Evolutionary conservation across 1,140 invertebrate genomes (phyloP), one percentile per base, ranked within the genome.

Genomic region (Trissolcus basalis): DNA sequence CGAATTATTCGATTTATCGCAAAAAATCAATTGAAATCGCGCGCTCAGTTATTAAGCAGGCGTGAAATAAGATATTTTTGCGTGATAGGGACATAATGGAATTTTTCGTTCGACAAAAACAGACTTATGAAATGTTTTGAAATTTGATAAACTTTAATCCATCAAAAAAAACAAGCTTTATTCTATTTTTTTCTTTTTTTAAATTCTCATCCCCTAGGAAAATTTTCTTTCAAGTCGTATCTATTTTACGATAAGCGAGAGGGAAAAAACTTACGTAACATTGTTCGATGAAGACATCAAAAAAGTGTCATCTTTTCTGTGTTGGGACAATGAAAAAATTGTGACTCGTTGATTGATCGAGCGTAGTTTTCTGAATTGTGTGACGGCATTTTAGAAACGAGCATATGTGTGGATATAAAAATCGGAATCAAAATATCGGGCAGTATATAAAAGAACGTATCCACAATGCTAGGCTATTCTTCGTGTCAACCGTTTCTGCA

Each of bases 351-450:
- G 48, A 71, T 56, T 43, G 63, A 69, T 60, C 45, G 55, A 60
- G 50, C 39, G 50, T 15, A n/a, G 12, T 13, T 50, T 41, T 39
- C 9, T 4, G 9, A 39, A 8, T 11, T 11, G 3, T 39, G 9
- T 39, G 19, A 27, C 36, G 9, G 36, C n/a, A 11, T 39, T 39
- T 39, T 3, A 8, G n/a, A 39, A 8, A 27, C 50, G 59, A 63
- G 44, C 51, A 69, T n/a, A n/a, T 44, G 64, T 61, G 51, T 53
- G 54, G 41, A 74, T 61, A 36, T 43, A 53, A 41, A 68, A 49
- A 54, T 54, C 10, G 15, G 64, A 69, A 69, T 68, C 72, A 75
- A 75, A 75, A 75, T 69, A 75, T 68, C 72, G 53, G 54, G 49
- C 32, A 41, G 13, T 27, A 27, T 51, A 75, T 63, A 59, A 78